Base-by-base conservation (phyloP, 1,140 invertebrate species). In the Elymnias hypermnestra region DNA sequence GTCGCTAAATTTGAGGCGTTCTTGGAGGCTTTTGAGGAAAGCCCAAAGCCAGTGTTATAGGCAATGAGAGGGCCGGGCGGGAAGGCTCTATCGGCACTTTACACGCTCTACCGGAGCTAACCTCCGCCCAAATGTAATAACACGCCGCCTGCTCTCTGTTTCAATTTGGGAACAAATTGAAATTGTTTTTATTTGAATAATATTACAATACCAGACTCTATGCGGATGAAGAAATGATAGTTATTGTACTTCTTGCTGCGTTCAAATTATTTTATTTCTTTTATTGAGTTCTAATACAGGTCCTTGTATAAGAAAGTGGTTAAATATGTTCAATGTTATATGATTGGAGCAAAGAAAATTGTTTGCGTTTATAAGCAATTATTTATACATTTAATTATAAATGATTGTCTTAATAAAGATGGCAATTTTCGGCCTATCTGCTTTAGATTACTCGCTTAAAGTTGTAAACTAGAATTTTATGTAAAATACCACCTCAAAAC, bases 131-230 rank as follows among this genome's bases (percentile, higher is more conserved):
- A 72, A 74, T 66, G 72, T 77, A 78, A 83, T 84, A 84, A 79
- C 67, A 68, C 63, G 66, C 63, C 66, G 72, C 66, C 66, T 68
- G 72, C 66, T 74, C 73, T 79, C 78, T 73, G 72, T 85, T 85
- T 85, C 82, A 83, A 85, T 84, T 83, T 85, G 70, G 67, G 55
- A 72, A 73, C 78, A 83, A 85, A 85, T 85, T 83, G 78, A 81
- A 82, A 85, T 83, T 82, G 82, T 82, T 77, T 82, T 85, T 83
- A 82, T 83, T 82, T 82, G 78, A 85, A 85, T 84, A 83, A 81
- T 75, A 79, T 81, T 81, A 72, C 62, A 64, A 57, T 43, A 50
- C 12, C 47, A 50, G 47, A 43, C 47, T 49, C 46, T 57, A 56
- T 51, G 62, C 54, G 57, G 56, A 58, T 63, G 65, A 47, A 54